Base-by-base conservation (phyloP, 2,888 invertebrate species). In the Cheilosia impressa region DNA sequence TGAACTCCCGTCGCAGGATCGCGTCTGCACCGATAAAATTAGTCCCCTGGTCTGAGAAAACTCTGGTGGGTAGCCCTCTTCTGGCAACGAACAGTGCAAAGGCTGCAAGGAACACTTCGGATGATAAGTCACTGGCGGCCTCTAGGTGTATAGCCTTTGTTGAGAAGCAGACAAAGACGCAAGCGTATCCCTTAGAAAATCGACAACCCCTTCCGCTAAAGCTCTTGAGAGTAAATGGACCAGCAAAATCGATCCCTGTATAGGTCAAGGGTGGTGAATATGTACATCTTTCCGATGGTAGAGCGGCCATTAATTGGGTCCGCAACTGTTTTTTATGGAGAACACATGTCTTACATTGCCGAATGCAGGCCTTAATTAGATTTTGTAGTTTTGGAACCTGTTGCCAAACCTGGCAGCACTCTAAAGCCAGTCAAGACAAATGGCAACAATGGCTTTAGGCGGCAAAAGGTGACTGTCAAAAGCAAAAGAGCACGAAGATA, bases 191-290 rank as follows among this genome's bases (percentile, higher is more conserved):
- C 41, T 41, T 41, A 10, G 13, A 10, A 1, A 10, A 10, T 4
- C 41, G 41, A 13, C 41, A 47, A 47, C 47, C 47, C n/a, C 47
- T 17, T 4, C n/a, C 17, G 2, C 17, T 17, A 47, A 47, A 47
- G 4, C 47, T 47, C 17, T 17, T 47, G 47, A 47, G 4, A 5
- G n/a, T 19, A n/a, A n/a, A n/a, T n/a, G n/a, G n/a, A n/a, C n/a
- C n/a, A n/a, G n/a, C n/a, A n/a, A n/a, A n/a, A n/a, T n/a, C 57
- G 15, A 57, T 45, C 15, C 57, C 69, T 7, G 43, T 58, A 17
- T 47, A 34, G 4, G 47, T 58, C 43, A 71, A 71, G 13, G 71
- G 71, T 15, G 55, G 45, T 43, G 71, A 47, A 57, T 57, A 62
- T 7, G 41, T 60, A 10, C 50, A 22, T 2, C 50, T 4, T 22